Evolutionary conservation across 2,888 invertebrate genomes (phyloP), one percentile per base, ranked within the genome.

Genomic region (Rotaria magnacalcarata): DNA sequence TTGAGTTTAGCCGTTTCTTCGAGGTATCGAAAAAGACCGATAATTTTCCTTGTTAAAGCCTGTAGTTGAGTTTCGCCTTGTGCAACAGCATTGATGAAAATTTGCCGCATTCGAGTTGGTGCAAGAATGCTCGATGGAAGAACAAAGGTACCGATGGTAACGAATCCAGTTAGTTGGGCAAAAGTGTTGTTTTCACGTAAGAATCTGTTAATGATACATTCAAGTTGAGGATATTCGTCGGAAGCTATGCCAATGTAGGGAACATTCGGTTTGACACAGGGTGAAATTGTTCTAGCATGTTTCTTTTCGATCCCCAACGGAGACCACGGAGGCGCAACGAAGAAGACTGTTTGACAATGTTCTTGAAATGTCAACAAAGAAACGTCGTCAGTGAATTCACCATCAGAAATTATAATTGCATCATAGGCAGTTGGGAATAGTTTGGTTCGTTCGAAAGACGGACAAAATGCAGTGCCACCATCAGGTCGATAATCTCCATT

Each of bases 391-490:
- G 41, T 74, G 41, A 74, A 74, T 8, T 74, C 74, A 4, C 74
- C 74, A 21, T 74, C 74, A 1, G 74, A 74, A 3, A 74, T 21
- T 21, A 74, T 74, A 8, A 74, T 74, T 19, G 74, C 41, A 74
- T 74, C 74, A 8, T 74, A 24, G 0, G 27, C n/a, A 7, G 34
- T 41, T 8, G 43, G 7, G 21, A 74, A 74, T 2, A 41, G 41
- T 74, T 21, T 74, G 41, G 74, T 74, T 21, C 74, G 74, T 19
- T 34, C 74, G 21, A 74, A 74, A 21, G 74, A 74, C 21, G 74
- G 74, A 74, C 74, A 74, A 74, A 74, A 74, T 21, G 74, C 74
- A 2, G 74, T 74, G 7, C 74, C 41, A 74, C 74, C 74, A 16
- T 2, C 0, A 11, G 74, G 74, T 41, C 5, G 16, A 74, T 74